These are phyloP conservation scores for Drosophila nr. perissopoda DNA, from an alignment of 2,888 invertebrate genomes.

Conservation along the genomic window DNA sequence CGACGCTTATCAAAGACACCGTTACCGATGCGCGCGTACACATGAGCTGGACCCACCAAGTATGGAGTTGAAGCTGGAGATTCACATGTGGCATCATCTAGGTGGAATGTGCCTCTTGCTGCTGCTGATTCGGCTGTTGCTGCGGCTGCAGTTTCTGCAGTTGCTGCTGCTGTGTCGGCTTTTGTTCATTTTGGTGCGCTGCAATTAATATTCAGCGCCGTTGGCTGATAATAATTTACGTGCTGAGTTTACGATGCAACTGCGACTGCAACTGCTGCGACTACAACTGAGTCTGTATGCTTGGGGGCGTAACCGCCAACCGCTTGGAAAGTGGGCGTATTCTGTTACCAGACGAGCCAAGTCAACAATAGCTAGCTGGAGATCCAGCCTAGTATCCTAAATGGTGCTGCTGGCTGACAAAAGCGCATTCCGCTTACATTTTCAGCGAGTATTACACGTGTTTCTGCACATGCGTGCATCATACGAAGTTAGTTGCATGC, in stretches of 20 bases:
- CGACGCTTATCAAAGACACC: conserved; percentile 82
- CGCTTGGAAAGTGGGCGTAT: conserved; percentile 69
- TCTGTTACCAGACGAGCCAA: conserved; percentile 50
- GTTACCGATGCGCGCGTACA: conserved; percentile 78
- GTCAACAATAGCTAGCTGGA: conserved; percentile 44
- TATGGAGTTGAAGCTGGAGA: conserved; percentile 38
- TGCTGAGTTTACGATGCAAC: conserved; percentile 83
- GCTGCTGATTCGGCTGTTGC: conserved; percentile 24
- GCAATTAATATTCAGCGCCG: conserved; percentile 85
- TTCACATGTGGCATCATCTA: conserved; percentile 55
- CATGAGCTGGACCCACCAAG: conserved; percentile 60
- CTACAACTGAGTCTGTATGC: conserved; percentile 22
- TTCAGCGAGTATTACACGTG: conserved; percentile 43
- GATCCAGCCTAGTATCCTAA: conserved; percentile 8
- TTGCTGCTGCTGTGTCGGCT: conserved; percentile 53
- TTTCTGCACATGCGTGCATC: conserved; percentile 52
- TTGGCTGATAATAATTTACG: conserved; percentile 85
- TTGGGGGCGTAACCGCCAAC: conserved; percentile 67
- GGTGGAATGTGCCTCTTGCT: conserved; percentile 59
- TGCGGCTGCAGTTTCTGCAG: conserved; percentile 31
- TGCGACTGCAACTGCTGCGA: conserved; percentile 28
- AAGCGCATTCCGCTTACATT: conserved; percentile 61
- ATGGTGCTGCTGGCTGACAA: conserved; percentile 36
- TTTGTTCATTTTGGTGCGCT: conserved; percentile 78
- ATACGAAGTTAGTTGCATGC: conserved; percentile 24